phyloP scores from a whole-genome alignment of 2,113 vertebrate species.

The Bubalus kerabau region DNA sequence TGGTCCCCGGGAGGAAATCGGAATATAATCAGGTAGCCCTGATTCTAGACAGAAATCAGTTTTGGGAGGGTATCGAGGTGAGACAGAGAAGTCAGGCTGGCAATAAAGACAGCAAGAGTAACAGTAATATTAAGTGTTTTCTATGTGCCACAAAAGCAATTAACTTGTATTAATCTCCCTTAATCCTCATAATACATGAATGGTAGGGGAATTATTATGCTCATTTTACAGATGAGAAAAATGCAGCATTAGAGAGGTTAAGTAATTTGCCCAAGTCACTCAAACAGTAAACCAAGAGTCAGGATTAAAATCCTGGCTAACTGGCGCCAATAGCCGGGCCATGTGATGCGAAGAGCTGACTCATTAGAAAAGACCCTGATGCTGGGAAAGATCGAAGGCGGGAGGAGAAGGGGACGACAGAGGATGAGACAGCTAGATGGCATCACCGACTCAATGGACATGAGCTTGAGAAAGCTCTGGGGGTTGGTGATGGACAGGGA shows the following conservation, averaged over 20 bases:
- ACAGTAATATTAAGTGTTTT: neutral
- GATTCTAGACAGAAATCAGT: neutral
- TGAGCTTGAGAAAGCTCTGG: neutral
- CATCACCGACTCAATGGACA: neutral
- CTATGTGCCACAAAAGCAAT: neutral
- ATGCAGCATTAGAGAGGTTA: slow-evolving; percentile 15
- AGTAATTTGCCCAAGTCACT: slow-evolving; percentile 33
- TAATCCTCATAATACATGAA: neutral
- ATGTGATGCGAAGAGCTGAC: neutral
- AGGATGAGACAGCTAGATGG: neutral
- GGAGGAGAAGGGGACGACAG: neutral
- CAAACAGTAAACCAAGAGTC: neutral
- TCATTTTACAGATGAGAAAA: slow-evolving; percentile 29
- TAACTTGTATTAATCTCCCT: neutral
- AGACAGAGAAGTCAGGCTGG: neutral
- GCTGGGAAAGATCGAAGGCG: neutral
- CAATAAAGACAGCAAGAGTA: neutral
- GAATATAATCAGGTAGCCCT: neutral
- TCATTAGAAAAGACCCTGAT: neutral
- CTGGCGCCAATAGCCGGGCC: neutral
- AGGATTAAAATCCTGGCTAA: slow-evolving; percentile 2
- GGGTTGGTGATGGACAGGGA: neutral
- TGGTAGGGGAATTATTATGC: neutral
- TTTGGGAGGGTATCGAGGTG: neutral
- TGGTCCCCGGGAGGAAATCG: neutral